These are phyloP conservation scores for Yponomeuta plumbellus DNA, from an alignment of 2,888 invertebrate species.

Conservation along the genomic window DNA sequence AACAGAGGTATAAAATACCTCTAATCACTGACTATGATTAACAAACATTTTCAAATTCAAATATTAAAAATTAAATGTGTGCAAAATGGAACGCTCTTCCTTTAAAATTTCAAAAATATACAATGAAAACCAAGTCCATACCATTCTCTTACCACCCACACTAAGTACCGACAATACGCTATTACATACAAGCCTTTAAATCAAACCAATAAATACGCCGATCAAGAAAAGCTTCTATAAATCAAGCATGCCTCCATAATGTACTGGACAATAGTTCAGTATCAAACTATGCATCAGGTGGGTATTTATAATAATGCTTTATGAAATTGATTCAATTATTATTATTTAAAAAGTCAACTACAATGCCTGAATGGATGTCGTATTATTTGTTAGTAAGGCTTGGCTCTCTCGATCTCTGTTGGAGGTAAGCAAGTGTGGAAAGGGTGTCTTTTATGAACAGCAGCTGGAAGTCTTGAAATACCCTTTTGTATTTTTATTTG, in stretches of 20 bases:
- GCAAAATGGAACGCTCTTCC: no score
- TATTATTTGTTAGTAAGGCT: constrained; percentile 65
- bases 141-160: not conserved
- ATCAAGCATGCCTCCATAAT: constrained; percentile 8
- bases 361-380: constrained; percentile 67
- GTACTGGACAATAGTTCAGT: constrained; percentile 6
- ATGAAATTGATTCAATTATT: constrained; percentile 69
- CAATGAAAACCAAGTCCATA: no score
- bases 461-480: not conserved
- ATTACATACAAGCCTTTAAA: not conserved
- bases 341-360: constrained; percentile 66
- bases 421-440: constrained; percentile 35
- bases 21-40: no score
- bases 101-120: no score
- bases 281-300: constrained; percentile 11
- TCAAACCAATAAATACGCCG: constrained; percentile 11
- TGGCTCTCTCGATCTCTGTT: constrained; percentile 49
- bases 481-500: no score
- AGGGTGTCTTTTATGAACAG: constrained; percentile 20
- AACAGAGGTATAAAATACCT: no score
- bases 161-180: not conserved
- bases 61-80: no score
- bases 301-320: constrained; percentile 1
- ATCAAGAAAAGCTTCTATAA: constrained; percentile 8
- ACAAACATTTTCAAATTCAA: no score